Base-by-base conservation (phyloP, 2,113 vertebrate species). In the Tragulus kanchil region DNA sequence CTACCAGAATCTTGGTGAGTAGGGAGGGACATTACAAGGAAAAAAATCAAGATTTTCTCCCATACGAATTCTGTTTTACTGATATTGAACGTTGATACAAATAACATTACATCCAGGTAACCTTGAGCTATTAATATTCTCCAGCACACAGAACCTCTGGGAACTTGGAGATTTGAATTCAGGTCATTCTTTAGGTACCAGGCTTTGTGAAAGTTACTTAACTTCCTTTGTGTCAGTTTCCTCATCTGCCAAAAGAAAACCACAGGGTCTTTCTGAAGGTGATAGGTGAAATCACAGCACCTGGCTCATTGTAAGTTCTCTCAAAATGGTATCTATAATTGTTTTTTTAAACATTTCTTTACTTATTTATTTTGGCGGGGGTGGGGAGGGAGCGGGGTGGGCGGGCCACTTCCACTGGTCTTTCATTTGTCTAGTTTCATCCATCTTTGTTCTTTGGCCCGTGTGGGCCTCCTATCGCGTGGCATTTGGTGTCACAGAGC, bases 71-170 rank as follows among this genome's bases (percentile, higher is more conserved):
- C n/a, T 94, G 14, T 52, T 90, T 45, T 31, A 73, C 42, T 73
- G 67, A 81, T 62, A 89, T 4, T 75, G 58, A 97, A 48, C 61
- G 50, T 64, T 48, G 2, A 28, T 31, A 16, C 48, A 31, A 89
- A 85, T 79, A 26, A 52, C 10, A 25, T 8, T 15, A 67, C 83
- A 19, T 50, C 85, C 64, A 36, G 42, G 59, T 69, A 73, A 85
- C 65, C 6, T 83, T 93, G 64, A n/a, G 59, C 94, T 94, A 61
- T 71, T 88, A 85, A 77, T 89, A 83, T 85, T 71, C 78, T 64
- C 52, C 45, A 85, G 71, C 82, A 61, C 3, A 4, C 28, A 31
- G 62, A 11, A 13, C 64, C 92, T 96, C 87, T 64, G 73, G 79
- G 92, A 97, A 93, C 79, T 3, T 58, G 56, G 67, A 21, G 62